Base-by-base conservation (phyloP, 2,113 vertebrate species). In the Leptobrachium ailaonicum region DNA sequence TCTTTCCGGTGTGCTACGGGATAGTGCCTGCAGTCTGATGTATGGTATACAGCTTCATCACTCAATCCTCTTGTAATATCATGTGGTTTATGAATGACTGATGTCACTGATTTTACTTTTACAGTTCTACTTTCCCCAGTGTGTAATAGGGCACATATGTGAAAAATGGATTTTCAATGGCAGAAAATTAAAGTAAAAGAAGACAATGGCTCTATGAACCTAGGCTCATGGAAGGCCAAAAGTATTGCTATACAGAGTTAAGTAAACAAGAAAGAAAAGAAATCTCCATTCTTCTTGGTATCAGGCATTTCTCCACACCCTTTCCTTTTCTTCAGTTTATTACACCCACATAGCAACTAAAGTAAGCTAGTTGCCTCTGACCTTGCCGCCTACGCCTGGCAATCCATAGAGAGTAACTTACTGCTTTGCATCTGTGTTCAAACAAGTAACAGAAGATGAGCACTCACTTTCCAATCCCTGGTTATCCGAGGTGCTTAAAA, bases 331-430 rank as follows among this genome's bases (percentile, higher is more conserved):
- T 74, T 81, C 60, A 81, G 79, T 68, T 75, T 81, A 75, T 47
- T 81, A 81, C 79, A 75, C 79, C 79, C 79, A 81, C 79, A 64
- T 81, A 81, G 79, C 79, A 81, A 81, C 79, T 75, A 75, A 71
- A 74, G 42, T 80, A 80, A 74, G 71, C 66, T 75, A 81, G 79
- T 81, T 81, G 71, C 79, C 71, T 81, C 64, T 81, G 79, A 81
- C 79, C 79, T 81, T 74, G 53, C 41, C 79, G 69, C 79, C 79
- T 54, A 81, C 79, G 79, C 79, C 66, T 81, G 79, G 72, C 79
- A 81, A 64, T 58, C 47, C 13, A 20, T 66, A 81, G 47, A 75
- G 45, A 66, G 77, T 79, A 58, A 68, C 69, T 80, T 74, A 56
- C 63, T 67, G 47, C 40, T 77, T 76, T 73, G 60, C 44, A 69